Evolutionary conservation across 2,888 invertebrate species (phyloP).

Genomic region (Agriopis aurantiaria): DNA sequence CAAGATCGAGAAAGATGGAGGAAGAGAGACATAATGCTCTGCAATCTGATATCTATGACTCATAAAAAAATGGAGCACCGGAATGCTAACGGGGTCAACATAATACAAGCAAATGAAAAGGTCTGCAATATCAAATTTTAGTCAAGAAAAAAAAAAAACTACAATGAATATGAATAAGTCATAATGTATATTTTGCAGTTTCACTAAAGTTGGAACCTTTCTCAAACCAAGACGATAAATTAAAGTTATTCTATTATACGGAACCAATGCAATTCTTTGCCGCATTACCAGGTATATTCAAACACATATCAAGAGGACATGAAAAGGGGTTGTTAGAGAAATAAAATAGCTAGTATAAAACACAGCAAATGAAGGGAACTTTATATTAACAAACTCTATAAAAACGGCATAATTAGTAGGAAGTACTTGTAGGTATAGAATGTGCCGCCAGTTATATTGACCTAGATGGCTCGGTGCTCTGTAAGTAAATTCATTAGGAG

Average conservation of each 20-base stretch:
- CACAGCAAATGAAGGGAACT: slow-evolving; percentile 32
- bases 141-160: not conserved
- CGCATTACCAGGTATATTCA: slow-evolving; percentile 1
- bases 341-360: slow-evolving; percentile 26
- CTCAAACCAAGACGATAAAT: not conserved
- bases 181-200: no score
- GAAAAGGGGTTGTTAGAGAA: slow-evolving; percentile 35
- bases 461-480: slow-evolving; percentile 11
- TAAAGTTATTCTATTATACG: slow-evolving; percentile 8
- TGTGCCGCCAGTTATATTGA: slow-evolving; percentile 13
- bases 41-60: no score
- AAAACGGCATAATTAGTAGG: slow-evolving; percentile 30
- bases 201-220: not conserved
- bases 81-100: no score
- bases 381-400: slow-evolving; percentile 32
- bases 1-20: no score
- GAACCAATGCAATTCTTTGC: slow-evolving; percentile 2
- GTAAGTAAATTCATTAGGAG: slow-evolving; percentile 10
- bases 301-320: slow-evolving; percentile 46
- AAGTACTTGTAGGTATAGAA: slow-evolving; percentile 16
- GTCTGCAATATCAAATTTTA: no score
- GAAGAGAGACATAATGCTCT: no score
- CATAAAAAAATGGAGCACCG: not conserved
- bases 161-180: not conserved
- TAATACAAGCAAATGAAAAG: not conserved